Conservation (phyloP, 2,888 invertebrate genomes). For the Nysson spinosus region DNA sequence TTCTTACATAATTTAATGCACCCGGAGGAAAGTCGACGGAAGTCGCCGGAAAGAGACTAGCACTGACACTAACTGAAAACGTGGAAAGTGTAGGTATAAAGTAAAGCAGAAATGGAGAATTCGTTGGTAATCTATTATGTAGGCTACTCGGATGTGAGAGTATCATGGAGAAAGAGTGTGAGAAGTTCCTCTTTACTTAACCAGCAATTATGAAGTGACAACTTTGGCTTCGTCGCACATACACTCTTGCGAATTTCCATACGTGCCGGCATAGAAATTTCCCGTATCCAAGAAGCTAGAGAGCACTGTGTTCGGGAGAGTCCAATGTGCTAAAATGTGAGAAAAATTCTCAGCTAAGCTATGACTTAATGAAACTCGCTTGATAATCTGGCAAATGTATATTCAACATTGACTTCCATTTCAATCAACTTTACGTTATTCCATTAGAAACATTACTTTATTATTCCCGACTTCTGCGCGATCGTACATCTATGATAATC, state of each 20-base stretch:
- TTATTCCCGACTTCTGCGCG: too few species aligned
- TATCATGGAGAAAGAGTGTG: neutral
- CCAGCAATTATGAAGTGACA: slow-evolving; percentile 43
- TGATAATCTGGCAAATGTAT: too few species aligned
- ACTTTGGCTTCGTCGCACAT: slow-evolving; percentile 31
- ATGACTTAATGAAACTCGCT: too few species aligned
- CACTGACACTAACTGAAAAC: neutral
- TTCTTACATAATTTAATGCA: slow-evolving; percentile 61
- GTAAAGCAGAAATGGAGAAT: slow-evolving; percentile 25
- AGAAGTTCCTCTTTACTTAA: slow-evolving; percentile 29
- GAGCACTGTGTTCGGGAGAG: too few species aligned
- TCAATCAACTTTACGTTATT: too few species aligned
- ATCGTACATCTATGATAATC: too few species aligned
- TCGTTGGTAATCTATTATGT: slow-evolving; percentile 32
- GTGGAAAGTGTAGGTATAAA: slow-evolving; percentile 5
- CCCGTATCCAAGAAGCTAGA: too few species aligned
- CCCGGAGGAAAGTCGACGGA: slow-evolving; percentile 28
- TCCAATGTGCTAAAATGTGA: too few species aligned
- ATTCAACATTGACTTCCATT: too few species aligned
- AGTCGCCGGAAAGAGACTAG: slow-evolving; percentile 13
- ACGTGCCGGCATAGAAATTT: neutral
- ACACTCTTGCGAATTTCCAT: neutral
- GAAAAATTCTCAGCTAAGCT: too few species aligned
- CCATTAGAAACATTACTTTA: too few species aligned
- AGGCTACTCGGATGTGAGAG: slow-evolving; percentile 7